Percentiles rank a stretch among this genome's conserved stretches.
Evolutionary conservation across 2,113 vertebrate species (phyloP).

Genomic region (Tricholaema leucomelas): DNA sequence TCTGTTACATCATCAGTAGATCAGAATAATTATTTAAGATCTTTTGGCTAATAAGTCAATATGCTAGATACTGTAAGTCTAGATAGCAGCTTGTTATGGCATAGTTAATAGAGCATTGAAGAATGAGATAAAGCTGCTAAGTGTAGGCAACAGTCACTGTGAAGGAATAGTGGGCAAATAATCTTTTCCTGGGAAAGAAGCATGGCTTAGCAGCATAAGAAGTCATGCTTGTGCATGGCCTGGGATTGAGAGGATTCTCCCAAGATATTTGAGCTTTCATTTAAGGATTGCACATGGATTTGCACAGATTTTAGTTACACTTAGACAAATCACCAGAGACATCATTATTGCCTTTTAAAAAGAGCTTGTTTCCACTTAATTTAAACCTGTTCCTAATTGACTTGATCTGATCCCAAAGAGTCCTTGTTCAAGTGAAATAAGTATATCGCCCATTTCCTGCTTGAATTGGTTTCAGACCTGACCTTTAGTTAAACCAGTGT

Average conservation of each 20-base stretch:
- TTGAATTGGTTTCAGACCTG: conserved; percentile 6
- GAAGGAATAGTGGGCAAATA: neutral
- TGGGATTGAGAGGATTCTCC: neutral
- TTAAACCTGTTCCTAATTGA: conserved; percentile 8
- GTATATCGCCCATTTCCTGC: neutral
- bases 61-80: neutral
- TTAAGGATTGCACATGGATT: conserved; percentile 16
- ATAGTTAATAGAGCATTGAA: neutral
- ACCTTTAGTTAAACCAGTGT: neutral
- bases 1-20: neutral
- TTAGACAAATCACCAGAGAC: neutral
- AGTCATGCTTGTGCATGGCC: neutral
- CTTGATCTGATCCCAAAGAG: conserved; percentile 7
- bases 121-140: neutral
- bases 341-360: conserved; percentile 2
- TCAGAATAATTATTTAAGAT: conserved; percentile 21
- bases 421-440: neutral
- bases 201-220: neutral
- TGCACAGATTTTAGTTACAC: conserved; percentile 4
- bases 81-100: neutral
- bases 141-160: neutral
- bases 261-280: neutral
- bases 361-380: neutral
- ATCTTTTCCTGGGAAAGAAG: neutral
- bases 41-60: neutral